These are phyloP conservation scores for Neomonachus schauinslandi DNA, from an alignment of 2,113 vertebrate species.

Conservation along the genomic window DNA sequence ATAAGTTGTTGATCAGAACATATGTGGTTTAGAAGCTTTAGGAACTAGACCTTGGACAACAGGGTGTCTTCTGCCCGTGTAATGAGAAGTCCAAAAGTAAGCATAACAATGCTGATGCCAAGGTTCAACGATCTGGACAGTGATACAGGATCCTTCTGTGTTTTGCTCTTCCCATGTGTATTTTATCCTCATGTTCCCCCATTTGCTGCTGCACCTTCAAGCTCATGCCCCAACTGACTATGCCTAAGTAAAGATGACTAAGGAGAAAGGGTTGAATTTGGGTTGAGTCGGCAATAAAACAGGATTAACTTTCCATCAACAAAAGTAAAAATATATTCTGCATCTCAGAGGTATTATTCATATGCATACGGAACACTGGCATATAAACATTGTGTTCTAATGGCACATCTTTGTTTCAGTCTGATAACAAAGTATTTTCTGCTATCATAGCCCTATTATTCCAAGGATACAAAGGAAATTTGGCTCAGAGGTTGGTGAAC, in stretches of 20 bases:
- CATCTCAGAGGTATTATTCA: background rate
- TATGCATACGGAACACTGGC: background rate
- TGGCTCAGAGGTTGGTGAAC: background rate
- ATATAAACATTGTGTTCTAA: background rate
- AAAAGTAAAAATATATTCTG: background rate
- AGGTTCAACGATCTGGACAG: background rate
- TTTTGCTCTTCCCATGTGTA: background rate
- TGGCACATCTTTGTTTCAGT: background rate
- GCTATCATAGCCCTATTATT: background rate
- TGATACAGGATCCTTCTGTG: background rate
- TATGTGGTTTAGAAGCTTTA: background rate
- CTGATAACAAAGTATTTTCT: background rate
- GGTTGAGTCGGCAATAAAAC: background rate
- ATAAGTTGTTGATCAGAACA: background rate
- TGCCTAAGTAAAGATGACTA: background rate
- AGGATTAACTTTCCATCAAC: background rate
- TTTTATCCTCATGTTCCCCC: background rate
- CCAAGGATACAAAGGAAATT: background rate
- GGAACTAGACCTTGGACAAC: background rate
- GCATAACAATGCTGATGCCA: background rate
- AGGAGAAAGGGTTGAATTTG: background rate
- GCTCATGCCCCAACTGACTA: background rate
- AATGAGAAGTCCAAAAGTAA: background rate
- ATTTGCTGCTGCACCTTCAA: background rate
- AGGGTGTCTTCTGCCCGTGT: fast-evolving